Evolutionary conservation across 2,888 invertebrate genomes (phyloP), one percentile per base, ranked within the genome.

Genomic region (Polydrusus pterygomalis): DNA sequence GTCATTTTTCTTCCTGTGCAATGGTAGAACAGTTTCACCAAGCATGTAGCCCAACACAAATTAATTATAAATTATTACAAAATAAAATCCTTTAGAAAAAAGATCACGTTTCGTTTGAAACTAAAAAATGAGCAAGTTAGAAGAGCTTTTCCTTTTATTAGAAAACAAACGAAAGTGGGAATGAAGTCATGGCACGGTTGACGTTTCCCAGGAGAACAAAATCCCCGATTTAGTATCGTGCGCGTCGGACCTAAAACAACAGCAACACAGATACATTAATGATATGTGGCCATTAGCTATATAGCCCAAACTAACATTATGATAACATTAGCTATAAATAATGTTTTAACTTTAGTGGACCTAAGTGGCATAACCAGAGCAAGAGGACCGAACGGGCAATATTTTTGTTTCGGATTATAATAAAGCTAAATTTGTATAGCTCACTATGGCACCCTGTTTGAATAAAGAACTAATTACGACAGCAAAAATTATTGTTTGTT

Each of bases 291-390:
- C 38, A 60, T 60, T 60, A 60, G 17, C 34, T 38, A 10, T 17
- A 3, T 18, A 60, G 18, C 38, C 38, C 58, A 60, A 60, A 60
- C 58, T 11, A 60, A 54, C 54, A 30, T 54, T 54, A 25, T 25
- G 54, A 51, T 51, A 51, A 51, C 18, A 51, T 51, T 51, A 20
- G 30, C 54, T 13, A 18, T 38, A 58, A 58, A 60, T 60, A 60
- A 40, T 60, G 38, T 18, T 38, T 60, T 10, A 60, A 60, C 58
- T 60, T 58, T 38, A 60, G 58, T 60, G 58, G 58, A 60, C 38
- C 54, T n/a, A 20, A 10, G 54, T 54, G 38, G 10, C 38, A 18
- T 11, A 60, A 2, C 17, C 58, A 17, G 34, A 56, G 15, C 38
- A 38, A 38, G 2, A 60, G 54, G 34, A 2, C 17, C 38, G 8